Conservation (phyloP, 1,140 invertebrate species). For the Bombus cullumanus region DNA sequence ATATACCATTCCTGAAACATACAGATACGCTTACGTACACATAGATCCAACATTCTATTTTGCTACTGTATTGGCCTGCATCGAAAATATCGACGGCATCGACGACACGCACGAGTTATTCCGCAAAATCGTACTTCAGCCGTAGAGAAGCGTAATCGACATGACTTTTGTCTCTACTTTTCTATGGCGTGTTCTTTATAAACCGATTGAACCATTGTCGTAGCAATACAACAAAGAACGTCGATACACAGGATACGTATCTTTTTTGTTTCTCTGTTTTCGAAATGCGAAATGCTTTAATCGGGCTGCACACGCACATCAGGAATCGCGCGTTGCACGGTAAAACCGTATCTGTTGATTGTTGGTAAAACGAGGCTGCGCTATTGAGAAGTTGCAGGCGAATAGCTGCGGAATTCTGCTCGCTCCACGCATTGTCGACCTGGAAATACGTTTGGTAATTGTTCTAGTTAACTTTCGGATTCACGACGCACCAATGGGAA, state of each 20-base stretch:
- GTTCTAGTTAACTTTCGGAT: conserved; percentile 25
- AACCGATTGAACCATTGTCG: conserved; percentile 33
- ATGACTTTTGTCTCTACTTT: conserved; percentile 27
- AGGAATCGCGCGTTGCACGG: conserved; percentile 8
- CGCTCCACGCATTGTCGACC: too few species aligned
- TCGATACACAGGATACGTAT: not conserved
- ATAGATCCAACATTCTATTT: not conserved
- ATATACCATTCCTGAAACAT: not conserved
- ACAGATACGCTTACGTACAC: not conserved
- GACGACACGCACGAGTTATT: conserved; percentile 3
- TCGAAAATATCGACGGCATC: too few species aligned
- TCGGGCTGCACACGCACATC: conserved; percentile 48
- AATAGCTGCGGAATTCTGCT: not conserved
- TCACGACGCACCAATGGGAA: not conserved
- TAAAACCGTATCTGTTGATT: conserved; percentile 35
- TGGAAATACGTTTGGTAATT: conserved; percentile 26
- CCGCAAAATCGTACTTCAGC: not conserved
- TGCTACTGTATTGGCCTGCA: not conserved
- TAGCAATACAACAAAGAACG: conserved; percentile 47
- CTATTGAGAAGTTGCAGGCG: conserved; percentile 11
- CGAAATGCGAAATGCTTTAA: conserved; percentile 63
- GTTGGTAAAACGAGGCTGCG: conserved; percentile 48
- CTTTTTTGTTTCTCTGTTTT: not conserved
- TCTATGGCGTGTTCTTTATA: conserved; percentile 28
- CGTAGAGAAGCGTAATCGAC: conserved; percentile 24